These are phyloP conservation scores for Cosmia pyralina DNA, from an alignment of 2,888 invertebrate species.

Conservation along the genomic window DNA sequence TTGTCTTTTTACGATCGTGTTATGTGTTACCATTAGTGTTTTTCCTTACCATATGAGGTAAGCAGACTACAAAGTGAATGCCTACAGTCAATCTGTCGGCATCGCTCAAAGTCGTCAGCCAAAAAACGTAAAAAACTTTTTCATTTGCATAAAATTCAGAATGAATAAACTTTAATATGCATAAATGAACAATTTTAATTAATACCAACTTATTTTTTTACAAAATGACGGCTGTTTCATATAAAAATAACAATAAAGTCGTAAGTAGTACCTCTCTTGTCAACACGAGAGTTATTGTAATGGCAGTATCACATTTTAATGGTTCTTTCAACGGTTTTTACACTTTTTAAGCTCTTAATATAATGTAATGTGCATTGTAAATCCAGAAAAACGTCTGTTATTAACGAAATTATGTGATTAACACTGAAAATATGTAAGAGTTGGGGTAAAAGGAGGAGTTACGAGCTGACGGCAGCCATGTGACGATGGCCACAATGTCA, in stretches of 20 bases:
- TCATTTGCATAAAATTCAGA: conserved; percentile 49
- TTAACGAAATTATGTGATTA: conserved; percentile 67
- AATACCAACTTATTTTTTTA: conserved; percentile 51
- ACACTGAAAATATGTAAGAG: conserved; percentile 58
- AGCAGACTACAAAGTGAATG: conserved; percentile 25
- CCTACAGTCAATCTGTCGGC: conserved; percentile 16
- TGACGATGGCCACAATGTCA: conserved; percentile 37
- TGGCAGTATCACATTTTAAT: conserved; percentile 60
- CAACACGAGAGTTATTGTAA: conserved; percentile 55
- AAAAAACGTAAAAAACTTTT: conserved; percentile 16
- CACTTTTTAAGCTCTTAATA: conserved; percentile 64
- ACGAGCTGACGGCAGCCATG: conserved; percentile 45
- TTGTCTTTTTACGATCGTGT: conserved; percentile 24
- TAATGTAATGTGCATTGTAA: conserved; percentile 65
- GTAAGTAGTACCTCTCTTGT: conserved; percentile 49
- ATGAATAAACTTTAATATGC: conserved; percentile 45
- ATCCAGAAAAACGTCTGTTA: conserved; percentile 61
- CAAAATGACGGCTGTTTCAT: conserved; percentile 39
- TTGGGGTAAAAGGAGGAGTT: conserved; percentile 58
- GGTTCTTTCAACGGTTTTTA: conserved; percentile 63
- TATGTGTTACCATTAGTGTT: conserved; percentile 19
- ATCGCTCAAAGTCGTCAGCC: conserved; percentile 33
- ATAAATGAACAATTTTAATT: conserved; percentile 55
- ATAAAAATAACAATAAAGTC: conserved; percentile 59
- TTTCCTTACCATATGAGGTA: conserved; percentile 35